A percentile compares a stretch with the other conserved stretches of the same genome.
Evolutionary conservation across 2,113 vertebrate genomes (phyloP).

Genomic region (Pica pica): DNA sequence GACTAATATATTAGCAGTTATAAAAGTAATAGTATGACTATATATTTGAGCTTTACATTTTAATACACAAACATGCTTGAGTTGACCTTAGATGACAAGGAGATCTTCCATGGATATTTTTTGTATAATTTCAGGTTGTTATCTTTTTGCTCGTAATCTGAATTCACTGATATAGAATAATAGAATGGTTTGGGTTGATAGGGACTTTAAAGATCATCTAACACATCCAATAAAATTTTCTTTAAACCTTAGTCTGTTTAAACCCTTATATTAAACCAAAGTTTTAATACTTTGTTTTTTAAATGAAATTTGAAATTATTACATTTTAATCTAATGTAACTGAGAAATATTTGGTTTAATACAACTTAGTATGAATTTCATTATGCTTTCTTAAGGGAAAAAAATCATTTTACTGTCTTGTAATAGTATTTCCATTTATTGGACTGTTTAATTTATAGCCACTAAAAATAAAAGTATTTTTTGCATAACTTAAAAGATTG

Average conservation of each 20-base stretch:
- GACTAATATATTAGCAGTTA: not conserved
- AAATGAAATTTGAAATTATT: not conserved
- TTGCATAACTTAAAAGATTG: not conserved
- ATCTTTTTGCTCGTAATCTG: not conserved
- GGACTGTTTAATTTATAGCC: not conserved
- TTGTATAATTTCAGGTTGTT: not conserved
- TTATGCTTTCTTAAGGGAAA: not conserved
- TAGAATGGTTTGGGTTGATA: not conserved
- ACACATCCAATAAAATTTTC: not conserved
- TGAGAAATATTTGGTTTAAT: constrained; percentile 4
- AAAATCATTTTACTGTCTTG: not conserved
- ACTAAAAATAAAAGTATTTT: not conserved
- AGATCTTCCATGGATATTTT: not conserved
- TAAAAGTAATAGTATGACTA: not conserved
- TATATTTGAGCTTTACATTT: not conserved
- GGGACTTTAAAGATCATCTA: not conserved
- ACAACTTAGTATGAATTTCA: not conserved
- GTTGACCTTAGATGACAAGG: not conserved
- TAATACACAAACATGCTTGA: not conserved
- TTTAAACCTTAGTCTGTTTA: not conserved
- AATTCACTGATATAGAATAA: not conserved
- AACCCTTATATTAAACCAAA: not conserved
- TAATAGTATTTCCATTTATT: not conserved
- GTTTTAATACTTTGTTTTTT: not conserved
- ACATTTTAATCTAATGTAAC: not conserved